phyloP scores from a whole-genome alignment of 2,888 invertebrate species.

The Tetropium fuscum region DNA sequence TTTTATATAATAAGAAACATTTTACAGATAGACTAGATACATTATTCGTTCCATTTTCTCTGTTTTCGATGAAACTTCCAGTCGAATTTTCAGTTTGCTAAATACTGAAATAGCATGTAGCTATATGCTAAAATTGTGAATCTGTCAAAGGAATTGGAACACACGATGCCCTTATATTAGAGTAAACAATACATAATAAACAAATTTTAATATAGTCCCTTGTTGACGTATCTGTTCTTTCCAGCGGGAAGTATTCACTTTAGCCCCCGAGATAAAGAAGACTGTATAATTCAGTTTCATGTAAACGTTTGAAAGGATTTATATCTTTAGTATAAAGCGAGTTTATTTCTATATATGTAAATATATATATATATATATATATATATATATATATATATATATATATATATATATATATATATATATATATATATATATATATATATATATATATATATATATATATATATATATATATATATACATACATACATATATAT shows the following conservation, averaged over 20 bases:
- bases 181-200: slow-evolving; percentile 12
- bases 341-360: neutral
- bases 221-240: neutral
- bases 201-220: slow-evolving; percentile 7
- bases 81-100: too few relatives aligned
- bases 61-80: too few relatives aligned
- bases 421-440: too few relatives aligned
- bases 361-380: too few relatives aligned
- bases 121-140: slow-evolving; percentile 4
- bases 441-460: too few relatives aligned
- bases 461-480: too few relatives aligned
- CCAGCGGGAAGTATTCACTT: neutral
- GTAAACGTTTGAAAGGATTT: neutral
- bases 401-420: too few relatives aligned
- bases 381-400: too few relatives aligned
- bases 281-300: neutral
- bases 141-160: slow-evolving; percentile 1
- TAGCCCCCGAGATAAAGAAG: neutral
- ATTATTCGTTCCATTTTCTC: too few relatives aligned
- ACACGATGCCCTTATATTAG: neutral
- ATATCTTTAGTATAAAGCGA: neutral
- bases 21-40: too few relatives aligned
- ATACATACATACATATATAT: too few relatives aligned
- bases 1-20: too few relatives aligned
- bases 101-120: neutral